These are phyloP conservation scores for Meriones psammophilus DNA, from an alignment of 2,797 vertebrate genomes.

Conservation along the genomic window DNA sequence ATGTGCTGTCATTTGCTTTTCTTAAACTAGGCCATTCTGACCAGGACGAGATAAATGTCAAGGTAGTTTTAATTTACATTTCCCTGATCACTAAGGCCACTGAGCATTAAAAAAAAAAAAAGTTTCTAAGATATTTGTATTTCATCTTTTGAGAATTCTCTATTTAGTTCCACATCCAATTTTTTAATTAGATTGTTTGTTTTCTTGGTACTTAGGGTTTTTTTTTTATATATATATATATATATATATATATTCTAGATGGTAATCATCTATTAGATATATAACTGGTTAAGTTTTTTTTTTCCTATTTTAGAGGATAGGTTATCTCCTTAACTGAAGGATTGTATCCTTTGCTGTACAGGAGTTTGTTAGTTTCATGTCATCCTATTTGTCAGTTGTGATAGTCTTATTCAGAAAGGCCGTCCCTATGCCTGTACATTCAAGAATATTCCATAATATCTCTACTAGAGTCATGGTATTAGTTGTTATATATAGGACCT, in stretches of 20 bases:
- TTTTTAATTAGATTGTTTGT: not conserved
- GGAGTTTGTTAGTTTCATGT: not conserved
- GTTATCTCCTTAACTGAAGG: not conserved
- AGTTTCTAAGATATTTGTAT: not conserved
- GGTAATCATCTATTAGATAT: not conserved
- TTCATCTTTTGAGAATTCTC: not conserved
- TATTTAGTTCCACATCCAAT: not conserved
- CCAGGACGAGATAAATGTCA: not conserved
- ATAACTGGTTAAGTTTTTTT: not conserved
- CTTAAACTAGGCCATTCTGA: not conserved
- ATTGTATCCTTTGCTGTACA: not conserved
- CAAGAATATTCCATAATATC: not conserved
- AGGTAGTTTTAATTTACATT: not conserved
- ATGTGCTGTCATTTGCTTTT: not conserved
- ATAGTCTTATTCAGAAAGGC: not conserved
- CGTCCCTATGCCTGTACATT: not conserved
- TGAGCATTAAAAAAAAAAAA: not conserved
- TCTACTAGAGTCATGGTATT: not conserved
- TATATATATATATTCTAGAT: not conserved
- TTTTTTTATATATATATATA: not conserved
- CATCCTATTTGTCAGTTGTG: not conserved
- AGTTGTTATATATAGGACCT: not conserved
- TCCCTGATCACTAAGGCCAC: not conserved
- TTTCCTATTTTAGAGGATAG: not conserved
- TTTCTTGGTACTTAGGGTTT: not conserved